Evolutionary conservation across 2,888 invertebrate genomes (phyloP).

Genomic region (Selenia dentaria): DNA sequence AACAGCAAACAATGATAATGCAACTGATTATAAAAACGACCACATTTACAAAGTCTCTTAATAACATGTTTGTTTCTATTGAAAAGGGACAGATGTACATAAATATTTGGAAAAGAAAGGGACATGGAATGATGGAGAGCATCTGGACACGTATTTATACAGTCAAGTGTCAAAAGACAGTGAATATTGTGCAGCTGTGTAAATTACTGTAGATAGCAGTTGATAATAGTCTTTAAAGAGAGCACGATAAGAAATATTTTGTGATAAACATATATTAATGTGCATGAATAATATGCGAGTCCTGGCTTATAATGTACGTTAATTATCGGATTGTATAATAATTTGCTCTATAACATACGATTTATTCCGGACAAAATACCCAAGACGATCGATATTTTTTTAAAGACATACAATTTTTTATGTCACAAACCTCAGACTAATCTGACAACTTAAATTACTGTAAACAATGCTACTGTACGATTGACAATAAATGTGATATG

Average conservation of each 20-base stretch:
- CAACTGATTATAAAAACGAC: constrained; percentile 21
- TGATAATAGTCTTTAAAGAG: constrained; percentile 10
- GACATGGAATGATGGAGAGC: constrained; percentile 44
- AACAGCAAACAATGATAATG: constrained; percentile 31
- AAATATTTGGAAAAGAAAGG: constrained; percentile 43
- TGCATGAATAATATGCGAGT: too few relatives aligned
- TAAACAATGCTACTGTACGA: too few relatives aligned
- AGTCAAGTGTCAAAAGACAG: constrained; percentile 45
- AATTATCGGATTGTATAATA: too few relatives aligned
- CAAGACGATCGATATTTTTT: too few relatives aligned
- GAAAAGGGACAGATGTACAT: constrained; percentile 29
- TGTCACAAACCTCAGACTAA: too few relatives aligned
- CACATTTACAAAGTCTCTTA: constrained; percentile 21
- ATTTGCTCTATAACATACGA: too few relatives aligned
- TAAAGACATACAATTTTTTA: too few relatives aligned
- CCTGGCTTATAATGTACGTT: too few relatives aligned
- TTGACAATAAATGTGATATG: too few relatives aligned
- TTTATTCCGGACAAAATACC: too few relatives aligned
- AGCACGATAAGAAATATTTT: constrained; percentile 9
- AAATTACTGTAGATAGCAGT: constrained; percentile 39
- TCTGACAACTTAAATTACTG: too few relatives aligned
- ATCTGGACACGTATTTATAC: constrained; percentile 52
- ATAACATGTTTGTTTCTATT: constrained; percentile 16
- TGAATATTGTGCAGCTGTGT: constrained; percentile 56
- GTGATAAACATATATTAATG: too few relatives aligned